Evolutionary conservation across 2,113 vertebrate genomes (phyloP).

Genomic region (Eclectus roratus): DNA sequence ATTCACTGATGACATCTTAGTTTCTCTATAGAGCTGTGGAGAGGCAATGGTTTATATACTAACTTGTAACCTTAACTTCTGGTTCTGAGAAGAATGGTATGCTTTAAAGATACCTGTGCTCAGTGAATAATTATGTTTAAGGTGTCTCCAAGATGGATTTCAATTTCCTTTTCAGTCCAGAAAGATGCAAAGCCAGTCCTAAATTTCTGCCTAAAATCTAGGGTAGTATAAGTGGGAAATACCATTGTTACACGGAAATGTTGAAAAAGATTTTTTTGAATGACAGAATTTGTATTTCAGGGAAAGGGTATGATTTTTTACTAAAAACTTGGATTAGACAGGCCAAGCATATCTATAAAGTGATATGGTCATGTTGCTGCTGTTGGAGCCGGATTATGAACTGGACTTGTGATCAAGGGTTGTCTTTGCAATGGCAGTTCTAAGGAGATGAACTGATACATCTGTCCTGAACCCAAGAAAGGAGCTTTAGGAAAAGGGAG

Average conservation of each 20-base stretch:
- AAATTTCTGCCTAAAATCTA: neutral
- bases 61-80: neutral
- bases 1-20: neutral
- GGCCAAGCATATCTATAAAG: neutral
- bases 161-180: neutral
- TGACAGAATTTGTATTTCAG: neutral
- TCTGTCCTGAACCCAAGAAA: neutral
- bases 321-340: neutral
- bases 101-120: neutral
- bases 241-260: neutral
- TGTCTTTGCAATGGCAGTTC: neutral
- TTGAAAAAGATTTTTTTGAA: neutral
- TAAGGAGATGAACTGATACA: neutral
- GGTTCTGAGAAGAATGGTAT: neutral
- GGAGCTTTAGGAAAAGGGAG: neutral
- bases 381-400: neutral
- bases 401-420: neutral
- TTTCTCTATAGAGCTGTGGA: neutral
- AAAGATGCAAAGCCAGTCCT: neutral
- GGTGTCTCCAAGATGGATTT: neutral
- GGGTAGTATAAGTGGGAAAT: neutral
- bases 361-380: neutral
- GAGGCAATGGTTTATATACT: neutral
- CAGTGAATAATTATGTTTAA: neutral
- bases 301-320: neutral